Conservation (phyloP, 2,113 vertebrate species). For the Megatriorchis doriae region DNA sequence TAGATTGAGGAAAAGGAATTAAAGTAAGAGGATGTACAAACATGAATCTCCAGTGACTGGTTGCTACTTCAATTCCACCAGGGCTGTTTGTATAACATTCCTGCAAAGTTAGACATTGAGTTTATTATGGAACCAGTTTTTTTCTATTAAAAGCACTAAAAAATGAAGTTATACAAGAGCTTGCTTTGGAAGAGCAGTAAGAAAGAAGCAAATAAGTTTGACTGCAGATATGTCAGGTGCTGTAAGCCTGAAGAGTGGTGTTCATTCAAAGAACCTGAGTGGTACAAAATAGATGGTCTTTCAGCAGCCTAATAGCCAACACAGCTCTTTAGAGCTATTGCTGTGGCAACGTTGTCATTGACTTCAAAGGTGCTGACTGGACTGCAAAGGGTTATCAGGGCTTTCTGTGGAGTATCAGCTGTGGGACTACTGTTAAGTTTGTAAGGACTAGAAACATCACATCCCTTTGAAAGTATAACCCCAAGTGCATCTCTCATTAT, state of each 20-base stretch:
- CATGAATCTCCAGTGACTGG: accelerated
- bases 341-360: not conserved
- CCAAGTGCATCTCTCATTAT: not conserved
- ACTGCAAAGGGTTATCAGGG: not conserved
- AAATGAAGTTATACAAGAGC: not conserved
- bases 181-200: not conserved
- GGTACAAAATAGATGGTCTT: not conserved
- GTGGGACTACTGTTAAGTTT: not conserved
- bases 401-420: not conserved
- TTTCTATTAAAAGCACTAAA: not conserved
- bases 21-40: not conserved
- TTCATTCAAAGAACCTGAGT: not conserved
- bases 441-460: not conserved
- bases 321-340: not conserved
- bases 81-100: not conserved
- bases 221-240: not conserved
- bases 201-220: not conserved
- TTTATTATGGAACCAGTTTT: not conserved
- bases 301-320: not conserved
- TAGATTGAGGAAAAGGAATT: not conserved
- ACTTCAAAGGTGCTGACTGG: not conserved
- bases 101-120: not conserved
- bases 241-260: not conserved
- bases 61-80: not conserved
- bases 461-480: not conserved